phyloP scores from a whole-genome alignment of 2,888 invertebrate species.

The Apamea sordens region DNA sequence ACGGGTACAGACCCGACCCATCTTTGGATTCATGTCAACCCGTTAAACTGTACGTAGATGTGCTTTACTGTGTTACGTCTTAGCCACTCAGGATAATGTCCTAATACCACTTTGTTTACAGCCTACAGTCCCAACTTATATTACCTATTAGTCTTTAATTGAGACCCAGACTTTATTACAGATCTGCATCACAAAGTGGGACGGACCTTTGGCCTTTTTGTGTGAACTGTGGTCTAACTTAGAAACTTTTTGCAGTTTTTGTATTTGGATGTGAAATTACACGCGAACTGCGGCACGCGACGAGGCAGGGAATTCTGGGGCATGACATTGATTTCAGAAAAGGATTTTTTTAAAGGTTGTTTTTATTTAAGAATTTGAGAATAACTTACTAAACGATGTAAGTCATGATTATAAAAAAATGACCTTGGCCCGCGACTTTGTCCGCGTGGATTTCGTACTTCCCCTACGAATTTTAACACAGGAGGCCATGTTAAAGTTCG shows the following conservation, averaged over 20 bases:
- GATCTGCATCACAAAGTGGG: constrained; percentile 42
- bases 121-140: constrained; percentile 51
- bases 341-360: background rate
- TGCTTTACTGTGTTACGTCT: constrained; percentile 46
- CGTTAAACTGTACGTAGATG: constrained; percentile 51
- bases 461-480: too few relatives aligned
- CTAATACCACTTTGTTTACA: constrained; percentile 57
- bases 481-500: background rate
- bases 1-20: constrained; percentile 56
- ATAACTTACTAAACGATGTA: background rate
- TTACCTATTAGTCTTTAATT: constrained; percentile 60
- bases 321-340: background rate
- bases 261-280: background rate
- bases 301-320: too few relatives aligned
- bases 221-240: constrained; percentile 20
- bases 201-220: constrained; percentile 18
- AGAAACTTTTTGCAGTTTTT: constrained; percentile 23
- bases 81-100: constrained; percentile 59
- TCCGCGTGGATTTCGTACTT: background rate
- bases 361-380: too few relatives aligned
- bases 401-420: background rate
- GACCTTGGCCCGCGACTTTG: background rate
- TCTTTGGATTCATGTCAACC: constrained; percentile 59
- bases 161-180: constrained; percentile 52
- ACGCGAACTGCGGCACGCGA: constrained; percentile 19